Evolutionary conservation across 2,113 vertebrate genomes (phyloP).

Genomic region (Connochaetes taurinus): DNA sequence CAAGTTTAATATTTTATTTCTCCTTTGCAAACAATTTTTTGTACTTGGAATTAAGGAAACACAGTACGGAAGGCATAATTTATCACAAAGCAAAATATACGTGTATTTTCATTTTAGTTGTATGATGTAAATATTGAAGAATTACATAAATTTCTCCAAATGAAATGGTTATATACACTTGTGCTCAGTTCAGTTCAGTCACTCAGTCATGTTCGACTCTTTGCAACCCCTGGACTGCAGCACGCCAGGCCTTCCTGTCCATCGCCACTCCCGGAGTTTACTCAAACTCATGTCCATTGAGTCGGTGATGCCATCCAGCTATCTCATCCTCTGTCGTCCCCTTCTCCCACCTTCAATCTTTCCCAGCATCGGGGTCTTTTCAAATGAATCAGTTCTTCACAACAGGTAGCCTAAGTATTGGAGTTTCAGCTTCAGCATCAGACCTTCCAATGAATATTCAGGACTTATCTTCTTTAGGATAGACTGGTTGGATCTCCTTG

Average conservation of each 20-base stretch:
- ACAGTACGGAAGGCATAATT: neutral
- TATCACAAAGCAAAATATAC: neutral
- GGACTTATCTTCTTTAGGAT: neutral
- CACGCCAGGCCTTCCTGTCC: neutral
- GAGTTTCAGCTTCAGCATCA: neutral
- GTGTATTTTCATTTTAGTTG: neutral
- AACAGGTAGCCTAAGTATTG: neutral
- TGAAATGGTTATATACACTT: neutral
- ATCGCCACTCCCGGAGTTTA: fast-evolving
- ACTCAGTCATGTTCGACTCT: neutral
- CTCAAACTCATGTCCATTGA: neutral
- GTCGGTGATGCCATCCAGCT: neutral
- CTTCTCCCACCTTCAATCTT: neutral
- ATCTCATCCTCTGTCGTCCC: neutral
- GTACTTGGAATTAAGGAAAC: neutral
- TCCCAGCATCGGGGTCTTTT: neutral
- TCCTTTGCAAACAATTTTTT: neutral
- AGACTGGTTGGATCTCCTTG: neutral
- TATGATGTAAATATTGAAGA: neutral
- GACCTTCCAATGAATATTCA: neutral
- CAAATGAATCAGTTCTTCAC: neutral
- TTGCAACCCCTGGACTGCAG: neutral
- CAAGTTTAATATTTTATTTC: neutral
- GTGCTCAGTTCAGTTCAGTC: neutral
- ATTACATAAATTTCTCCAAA: neutral